phyloP scores from a whole-genome alignment of 2,113 vertebrate genomes.

The Cepphus grylle region DNA sequence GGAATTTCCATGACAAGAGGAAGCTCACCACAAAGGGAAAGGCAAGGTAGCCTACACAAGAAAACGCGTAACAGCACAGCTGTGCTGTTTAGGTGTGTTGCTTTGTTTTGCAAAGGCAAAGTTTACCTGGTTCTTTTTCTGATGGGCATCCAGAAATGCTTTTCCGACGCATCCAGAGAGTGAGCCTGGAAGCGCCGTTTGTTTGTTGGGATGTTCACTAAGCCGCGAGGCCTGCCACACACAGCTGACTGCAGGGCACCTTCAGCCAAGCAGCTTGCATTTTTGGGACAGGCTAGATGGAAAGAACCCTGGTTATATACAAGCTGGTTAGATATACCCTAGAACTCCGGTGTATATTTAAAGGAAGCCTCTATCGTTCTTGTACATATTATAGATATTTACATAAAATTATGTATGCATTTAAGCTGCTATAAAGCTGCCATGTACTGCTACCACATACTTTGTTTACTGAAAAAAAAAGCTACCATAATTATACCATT shows the following conservation, averaged over 20 bases:
- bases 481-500: not conserved
- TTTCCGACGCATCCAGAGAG: not conserved
- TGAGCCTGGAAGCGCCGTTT: not conserved
- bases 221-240: not conserved
- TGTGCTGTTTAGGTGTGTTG: not conserved
- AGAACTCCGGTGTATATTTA: not conserved
- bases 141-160: not conserved
- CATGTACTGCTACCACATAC: not conserved
- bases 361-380: not conserved
- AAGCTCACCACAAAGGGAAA: not conserved
- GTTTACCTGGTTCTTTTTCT: not conserved
- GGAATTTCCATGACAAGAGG: not conserved
- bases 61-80: not conserved
- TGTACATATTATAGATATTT: not conserved
- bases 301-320: not conserved
- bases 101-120: not conserved
- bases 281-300: not conserved
- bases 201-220: not conserved
- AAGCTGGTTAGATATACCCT: not conserved
- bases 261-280: not conserved
- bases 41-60: not conserved
- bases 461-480: not conserved
- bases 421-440: not conserved
- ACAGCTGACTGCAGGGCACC: not conserved
- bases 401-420: not conserved